Percentiles rank a stretch among this genome's conserved stretches.
Conservation (phyloP, 2,888 invertebrate genomes). For the Mayetiola destructor region DNA sequence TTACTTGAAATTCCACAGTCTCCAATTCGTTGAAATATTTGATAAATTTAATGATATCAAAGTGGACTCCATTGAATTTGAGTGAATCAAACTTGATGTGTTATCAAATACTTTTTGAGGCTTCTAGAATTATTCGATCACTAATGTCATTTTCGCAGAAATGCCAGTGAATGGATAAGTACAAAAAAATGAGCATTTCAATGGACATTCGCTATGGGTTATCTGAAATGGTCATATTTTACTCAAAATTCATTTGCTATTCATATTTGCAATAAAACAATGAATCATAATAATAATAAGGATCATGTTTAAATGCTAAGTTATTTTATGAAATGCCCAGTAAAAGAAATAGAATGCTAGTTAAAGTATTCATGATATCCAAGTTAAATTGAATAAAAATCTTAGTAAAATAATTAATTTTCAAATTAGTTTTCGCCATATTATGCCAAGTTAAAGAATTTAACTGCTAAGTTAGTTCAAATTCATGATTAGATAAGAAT, state of each 20-base stretch:
- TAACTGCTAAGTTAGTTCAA: background rate
- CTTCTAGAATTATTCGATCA: background rate
- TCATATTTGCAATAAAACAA: background rate
- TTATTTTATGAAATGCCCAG: background rate
- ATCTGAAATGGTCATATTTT: too few species aligned
- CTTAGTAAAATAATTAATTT: background rate
- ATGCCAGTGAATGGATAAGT: too few species aligned
- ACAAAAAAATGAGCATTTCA: too few species aligned
- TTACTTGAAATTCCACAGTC: too few species aligned
- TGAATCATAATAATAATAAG: too few species aligned
- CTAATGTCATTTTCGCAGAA: too few species aligned
- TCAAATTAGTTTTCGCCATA: background rate
- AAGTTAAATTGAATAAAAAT: background rate
- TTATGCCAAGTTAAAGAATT: background rate
- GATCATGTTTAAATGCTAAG: background rate
- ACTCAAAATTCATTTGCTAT: too few species aligned
- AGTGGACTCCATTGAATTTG: too few species aligned
- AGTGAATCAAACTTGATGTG: too few species aligned
- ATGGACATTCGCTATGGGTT: background rate
- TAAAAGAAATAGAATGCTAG: background rate
- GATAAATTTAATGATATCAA: too few species aligned
- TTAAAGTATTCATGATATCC: background rate
- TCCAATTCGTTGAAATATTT: too few species aligned
- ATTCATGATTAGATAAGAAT: background rate
- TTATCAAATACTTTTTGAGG: too few species aligned